Evolutionary conservation across 2,888 invertebrate species (phyloP).

Genomic region (Aleiodes leptofemur): DNA sequence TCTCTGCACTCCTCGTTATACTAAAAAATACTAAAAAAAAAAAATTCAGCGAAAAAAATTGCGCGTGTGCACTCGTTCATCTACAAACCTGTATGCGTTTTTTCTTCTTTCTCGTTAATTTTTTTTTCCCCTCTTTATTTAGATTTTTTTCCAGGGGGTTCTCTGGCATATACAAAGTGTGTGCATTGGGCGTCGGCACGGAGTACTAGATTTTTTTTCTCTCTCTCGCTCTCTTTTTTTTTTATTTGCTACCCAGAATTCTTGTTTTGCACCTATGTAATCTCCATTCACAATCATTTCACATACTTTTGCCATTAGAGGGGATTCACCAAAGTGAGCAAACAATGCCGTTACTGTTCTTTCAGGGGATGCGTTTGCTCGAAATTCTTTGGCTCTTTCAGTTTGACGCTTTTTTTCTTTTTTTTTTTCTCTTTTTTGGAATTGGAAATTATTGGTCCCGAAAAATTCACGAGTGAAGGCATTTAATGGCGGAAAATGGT

Average conservation of each 20-base stretch:
- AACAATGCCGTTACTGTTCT: slow-evolving; percentile 67
- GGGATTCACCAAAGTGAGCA: slow-evolving; percentile 69
- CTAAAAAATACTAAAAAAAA: slow-evolving; percentile 51
- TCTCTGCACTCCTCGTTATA: slow-evolving; percentile 62
- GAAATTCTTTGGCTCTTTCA: slow-evolving; percentile 3
- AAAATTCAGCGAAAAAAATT: slow-evolving; percentile 36
- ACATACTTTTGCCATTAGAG: slow-evolving; percentile 74
- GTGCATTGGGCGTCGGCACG: slow-evolving; percentile 51
- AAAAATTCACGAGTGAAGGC: no score
- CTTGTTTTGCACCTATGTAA: slow-evolving; percentile 72
- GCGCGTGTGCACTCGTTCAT: slow-evolving; percentile 43
- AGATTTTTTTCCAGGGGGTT: slow-evolving; percentile 4
- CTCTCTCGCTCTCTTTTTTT: slow-evolving; percentile 45
- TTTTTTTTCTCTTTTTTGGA: slow-evolving; percentile 52
- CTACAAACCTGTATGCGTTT: slow-evolving; percentile 28
- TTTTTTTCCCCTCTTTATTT: slow-evolving; percentile 33
- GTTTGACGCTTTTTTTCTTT: slow-evolving; percentile 35
- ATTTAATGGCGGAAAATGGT: no score
- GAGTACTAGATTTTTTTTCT: slow-evolving; percentile 38
- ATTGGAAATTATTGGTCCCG: slow-evolving; percentile 47
- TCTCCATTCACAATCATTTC: slow-evolving; percentile 73
- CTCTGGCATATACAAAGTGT: slow-evolving; percentile 50
- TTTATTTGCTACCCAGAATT: slow-evolving; percentile 55
- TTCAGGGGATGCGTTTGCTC: slow-evolving; percentile 39
- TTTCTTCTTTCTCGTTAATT: slow-evolving; percentile 8